These are phyloP conservation scores for Anas capensis DNA, from an alignment of 2,797 vertebrate species.

Conservation along the genomic window DNA sequence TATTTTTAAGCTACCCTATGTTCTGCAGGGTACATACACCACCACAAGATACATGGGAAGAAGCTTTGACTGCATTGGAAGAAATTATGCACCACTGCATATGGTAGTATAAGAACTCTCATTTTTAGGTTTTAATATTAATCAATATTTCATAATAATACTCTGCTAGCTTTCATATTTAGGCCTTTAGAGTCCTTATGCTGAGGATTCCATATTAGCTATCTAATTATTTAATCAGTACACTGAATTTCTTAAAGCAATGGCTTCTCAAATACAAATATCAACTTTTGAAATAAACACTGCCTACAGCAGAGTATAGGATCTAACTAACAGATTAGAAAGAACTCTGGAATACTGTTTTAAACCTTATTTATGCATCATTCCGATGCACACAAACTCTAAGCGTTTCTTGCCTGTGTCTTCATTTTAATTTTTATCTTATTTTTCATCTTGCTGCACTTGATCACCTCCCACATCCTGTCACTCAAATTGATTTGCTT, in stretches of 20 bases:
- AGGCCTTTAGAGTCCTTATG: neutral
- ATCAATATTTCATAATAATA: neutral
- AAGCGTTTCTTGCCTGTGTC: neutral
- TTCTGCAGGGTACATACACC: neutral
- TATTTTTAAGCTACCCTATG: neutral
- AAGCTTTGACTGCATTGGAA: neutral
- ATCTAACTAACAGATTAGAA: neutral
- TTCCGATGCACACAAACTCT: neutral
- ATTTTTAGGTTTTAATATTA: neutral
- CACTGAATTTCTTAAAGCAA: neutral
- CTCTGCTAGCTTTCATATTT: neutral
- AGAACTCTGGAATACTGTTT: neutral
- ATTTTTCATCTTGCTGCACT: conserved; percentile 15
- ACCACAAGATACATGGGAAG: neutral
- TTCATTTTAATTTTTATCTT: neutral
- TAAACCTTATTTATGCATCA: neutral
- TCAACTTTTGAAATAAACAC: neutral
- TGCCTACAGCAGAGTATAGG: neutral
- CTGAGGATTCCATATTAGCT: neutral
- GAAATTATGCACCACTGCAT: neutral
- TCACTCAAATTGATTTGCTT: neutral
- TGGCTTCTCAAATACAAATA: neutral
- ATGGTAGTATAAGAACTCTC: neutral
- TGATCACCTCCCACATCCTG: neutral
- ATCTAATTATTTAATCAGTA: neutral